Evolutionary conservation across 2,113 vertebrate species (phyloP), one percentile per base, ranked within the genome.

Genomic region (Marmota monax): DNA sequence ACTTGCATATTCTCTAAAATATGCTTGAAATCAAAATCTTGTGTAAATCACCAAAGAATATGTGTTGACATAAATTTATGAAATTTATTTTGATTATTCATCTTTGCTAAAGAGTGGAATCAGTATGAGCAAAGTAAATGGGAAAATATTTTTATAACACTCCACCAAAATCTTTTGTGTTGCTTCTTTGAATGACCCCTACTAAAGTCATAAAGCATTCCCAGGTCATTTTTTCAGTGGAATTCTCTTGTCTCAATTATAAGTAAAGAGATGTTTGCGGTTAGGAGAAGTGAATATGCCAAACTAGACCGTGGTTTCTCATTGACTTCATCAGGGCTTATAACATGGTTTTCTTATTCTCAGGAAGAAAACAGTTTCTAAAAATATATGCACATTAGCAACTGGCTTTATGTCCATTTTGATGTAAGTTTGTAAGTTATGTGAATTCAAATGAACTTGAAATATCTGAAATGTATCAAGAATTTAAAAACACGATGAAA

Each of bases 281-380:
- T 77, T 70, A 67, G 53, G 25, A 74, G 92, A 92, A 86, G 7
- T 76, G 34, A 65, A 51, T 88, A 45, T 84, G 79, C 10, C 53
- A 90, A 37, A 74, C 25, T 53, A 74, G 42, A 65, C 61, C 37
- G n/a, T 45, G 10, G n/a, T 79, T 92, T 96, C 67, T 94, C 14
- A 90, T 94, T 73, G 95, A 92, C 48, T 79, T 84, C 25, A 74
- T 74, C 48, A 80, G 27, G 53, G 82, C 34, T 87, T 74, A 37
- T 69, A 84, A 86, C 67, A 61, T 69, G 42, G 0, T 87, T 94
- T 92, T 79, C 25, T 86, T 63, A 79, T 90, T 89, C 27, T 95
- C 32, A 51, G 25, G 7, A 80, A 85, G 5, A 94, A 82, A 85
- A 42, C 1, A 39, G 25, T 77, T 78, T 84, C 80, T 84, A 95